These are phyloP conservation scores for Illadopsis cleaveri DNA, from an alignment of 2,113 vertebrate species.

Conservation along the genomic window DNA sequence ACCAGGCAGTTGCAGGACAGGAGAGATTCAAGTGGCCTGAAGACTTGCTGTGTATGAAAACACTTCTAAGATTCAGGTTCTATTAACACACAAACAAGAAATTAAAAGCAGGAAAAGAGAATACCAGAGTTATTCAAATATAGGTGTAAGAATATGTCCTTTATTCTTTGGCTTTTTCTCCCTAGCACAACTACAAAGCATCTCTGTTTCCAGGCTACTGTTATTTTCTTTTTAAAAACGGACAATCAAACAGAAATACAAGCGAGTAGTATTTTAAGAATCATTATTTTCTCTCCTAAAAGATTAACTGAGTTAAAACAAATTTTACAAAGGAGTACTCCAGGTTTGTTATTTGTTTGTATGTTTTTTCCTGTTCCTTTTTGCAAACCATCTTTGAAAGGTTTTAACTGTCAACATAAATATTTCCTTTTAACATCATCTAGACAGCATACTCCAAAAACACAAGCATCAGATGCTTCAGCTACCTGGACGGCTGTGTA, in stretches of 20 bases:
- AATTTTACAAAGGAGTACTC: background rate
- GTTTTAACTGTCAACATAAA: background rate
- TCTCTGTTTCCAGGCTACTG: background rate
- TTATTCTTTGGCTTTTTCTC: background rate
- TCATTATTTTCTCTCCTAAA: background rate
- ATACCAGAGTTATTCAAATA: background rate
- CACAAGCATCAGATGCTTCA: background rate
- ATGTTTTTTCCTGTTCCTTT: background rate
- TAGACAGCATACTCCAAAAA: background rate
- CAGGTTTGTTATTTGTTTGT: background rate
- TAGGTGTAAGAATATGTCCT: background rate
- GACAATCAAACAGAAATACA: background rate
- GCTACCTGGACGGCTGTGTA: background rate
- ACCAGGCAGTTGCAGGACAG: background rate
- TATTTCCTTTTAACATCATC: background rate
- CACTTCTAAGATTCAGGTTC: background rate
- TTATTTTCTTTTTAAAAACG: background rate
- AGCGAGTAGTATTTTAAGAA: background rate
- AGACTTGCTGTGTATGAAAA: background rate
- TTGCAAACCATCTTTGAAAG: background rate
- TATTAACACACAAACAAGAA: background rate
- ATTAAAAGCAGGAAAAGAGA: background rate
- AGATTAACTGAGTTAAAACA: background rate
- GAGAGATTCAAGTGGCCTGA: background rate
- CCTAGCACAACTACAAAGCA: background rate